phyloP scores from a whole-genome alignment of 2,888 invertebrate genomes.

The Myopa tessellatipennis region DNA sequence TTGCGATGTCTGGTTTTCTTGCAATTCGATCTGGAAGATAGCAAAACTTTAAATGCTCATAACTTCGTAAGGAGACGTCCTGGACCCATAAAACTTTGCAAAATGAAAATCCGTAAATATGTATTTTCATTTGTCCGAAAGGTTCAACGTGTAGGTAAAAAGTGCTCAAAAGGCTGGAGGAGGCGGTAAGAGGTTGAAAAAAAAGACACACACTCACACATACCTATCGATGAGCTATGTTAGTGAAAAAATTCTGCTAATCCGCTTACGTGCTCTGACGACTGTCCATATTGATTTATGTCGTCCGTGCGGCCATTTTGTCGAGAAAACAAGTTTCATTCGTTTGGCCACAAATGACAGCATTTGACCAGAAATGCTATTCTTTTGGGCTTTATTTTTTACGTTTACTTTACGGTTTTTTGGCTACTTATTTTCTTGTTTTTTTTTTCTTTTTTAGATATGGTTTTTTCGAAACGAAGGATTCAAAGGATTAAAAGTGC shows the following conservation, averaged over 20 bases:
- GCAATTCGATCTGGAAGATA: too few species aligned
- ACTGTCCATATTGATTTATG: conserved; percentile 35
- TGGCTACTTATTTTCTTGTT: background rate
- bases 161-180: background rate
- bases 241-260: conserved; percentile 26
- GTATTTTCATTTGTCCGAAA: conserved; percentile 39
- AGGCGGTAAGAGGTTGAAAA: background rate
- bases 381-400: background rate
- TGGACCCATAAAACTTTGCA: too few species aligned
- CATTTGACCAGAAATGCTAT: conserved; percentile 21
- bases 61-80: too few species aligned
- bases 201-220: background rate
- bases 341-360: conserved; percentile 37
- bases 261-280: conserved; percentile 32
- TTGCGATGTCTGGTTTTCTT: too few species aligned
- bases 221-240: background rate
- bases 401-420: background rate
- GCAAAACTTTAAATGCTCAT: too few species aligned
- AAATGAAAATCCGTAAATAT: too few species aligned
- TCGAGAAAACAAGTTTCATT: conserved; percentile 30
- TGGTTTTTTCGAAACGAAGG: background rate
- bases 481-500: background rate
- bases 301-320: conserved; percentile 32
- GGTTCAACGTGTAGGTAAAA: conserved; percentile 12
- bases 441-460: background rate